These are phyloP conservation scores for Tridacna gigas DNA, from an alignment of 2,888 invertebrate species.

Conservation along the genomic window DNA sequence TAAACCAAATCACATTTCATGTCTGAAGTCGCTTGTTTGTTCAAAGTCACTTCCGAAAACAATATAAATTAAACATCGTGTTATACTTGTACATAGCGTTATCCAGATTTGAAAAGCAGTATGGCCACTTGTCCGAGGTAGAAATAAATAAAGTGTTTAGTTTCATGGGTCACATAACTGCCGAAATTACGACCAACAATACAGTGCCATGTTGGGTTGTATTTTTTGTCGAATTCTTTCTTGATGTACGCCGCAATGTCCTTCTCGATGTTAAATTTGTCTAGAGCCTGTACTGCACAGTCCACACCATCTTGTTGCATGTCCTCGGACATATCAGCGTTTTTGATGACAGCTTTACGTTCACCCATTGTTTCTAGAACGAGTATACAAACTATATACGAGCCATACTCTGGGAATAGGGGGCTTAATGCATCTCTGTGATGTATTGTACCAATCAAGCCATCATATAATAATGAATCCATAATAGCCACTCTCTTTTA, in stretches of 20 bases:
- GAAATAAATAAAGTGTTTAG: conserved; percentile 98
- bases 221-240: neutral
- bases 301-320: conserved; percentile 5
- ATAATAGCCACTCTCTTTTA: no score
- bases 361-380: conserved; percentile 3
- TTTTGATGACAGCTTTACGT: neutral
- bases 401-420: no score
- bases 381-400: no score
- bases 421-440: no score
- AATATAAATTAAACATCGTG: no score
- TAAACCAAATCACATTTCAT: no score
- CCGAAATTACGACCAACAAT: conserved; percentile 93
- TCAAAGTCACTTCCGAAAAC: no score
- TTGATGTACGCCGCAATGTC: neutral
- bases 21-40: no score
- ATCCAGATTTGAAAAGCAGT: conserved; percentile 99
- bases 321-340: neutral
- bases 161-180: conserved; percentile 91
- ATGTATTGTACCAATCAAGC: no score
- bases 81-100: no score
- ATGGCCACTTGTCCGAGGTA: conserved; percentile 89
- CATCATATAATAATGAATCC: no score
- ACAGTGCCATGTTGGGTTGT: neutral
- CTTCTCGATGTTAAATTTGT: conserved; percentile 5
- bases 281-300: neutral